Percentiles rank a stretch among this genome's conserved stretches.
Evolutionary conservation across 2,888 invertebrate genomes (phyloP).

Genomic region (Synanthedon vespiformis): DNA sequence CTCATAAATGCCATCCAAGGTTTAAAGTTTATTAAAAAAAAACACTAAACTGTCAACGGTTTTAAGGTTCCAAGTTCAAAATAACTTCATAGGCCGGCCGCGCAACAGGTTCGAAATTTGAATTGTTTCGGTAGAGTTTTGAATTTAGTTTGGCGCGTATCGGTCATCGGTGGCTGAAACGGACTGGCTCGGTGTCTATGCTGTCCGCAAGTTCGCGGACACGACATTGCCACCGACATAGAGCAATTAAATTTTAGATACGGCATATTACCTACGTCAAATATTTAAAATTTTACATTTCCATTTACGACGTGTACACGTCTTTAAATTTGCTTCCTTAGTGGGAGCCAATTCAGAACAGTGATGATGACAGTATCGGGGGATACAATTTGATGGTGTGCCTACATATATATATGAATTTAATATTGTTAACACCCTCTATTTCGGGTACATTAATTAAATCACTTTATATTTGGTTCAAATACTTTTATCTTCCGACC

Average conservation of each 20-base stretch:
- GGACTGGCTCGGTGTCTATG: slow-evolving; percentile 1
- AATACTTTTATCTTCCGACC: too few relatives aligned
- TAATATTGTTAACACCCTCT: too few relatives aligned
- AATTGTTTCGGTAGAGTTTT: background rate
- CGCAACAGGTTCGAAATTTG: background rate
- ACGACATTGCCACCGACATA: slow-evolving; percentile 5
- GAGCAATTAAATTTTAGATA: slow-evolving; percentile 1
- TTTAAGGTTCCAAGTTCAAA: slow-evolving; percentile 9
- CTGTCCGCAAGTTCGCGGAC: slow-evolving; percentile 3
- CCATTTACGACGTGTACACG: too few relatives aligned
- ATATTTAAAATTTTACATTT: too few relatives aligned
- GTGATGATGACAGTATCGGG: too few relatives aligned
- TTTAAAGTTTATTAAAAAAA: slow-evolving; percentile 5
- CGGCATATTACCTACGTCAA: background rate
- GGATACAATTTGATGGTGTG: too few relatives aligned
- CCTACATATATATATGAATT: too few relatives aligned
- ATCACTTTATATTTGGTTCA: too few relatives aligned
- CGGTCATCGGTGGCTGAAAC: too few relatives aligned
- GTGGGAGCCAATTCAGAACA: too few relatives aligned
- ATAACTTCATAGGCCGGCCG: slow-evolving; percentile 2
- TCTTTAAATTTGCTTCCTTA: too few relatives aligned
- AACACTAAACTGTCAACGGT: background rate
- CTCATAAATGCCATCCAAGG: slow-evolving; percentile 5
- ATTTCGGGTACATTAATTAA: too few relatives aligned
- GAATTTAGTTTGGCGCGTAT: background rate